phyloP scores from a whole-genome alignment of 2,888 invertebrate species.

The Nomada fucata region DNA sequence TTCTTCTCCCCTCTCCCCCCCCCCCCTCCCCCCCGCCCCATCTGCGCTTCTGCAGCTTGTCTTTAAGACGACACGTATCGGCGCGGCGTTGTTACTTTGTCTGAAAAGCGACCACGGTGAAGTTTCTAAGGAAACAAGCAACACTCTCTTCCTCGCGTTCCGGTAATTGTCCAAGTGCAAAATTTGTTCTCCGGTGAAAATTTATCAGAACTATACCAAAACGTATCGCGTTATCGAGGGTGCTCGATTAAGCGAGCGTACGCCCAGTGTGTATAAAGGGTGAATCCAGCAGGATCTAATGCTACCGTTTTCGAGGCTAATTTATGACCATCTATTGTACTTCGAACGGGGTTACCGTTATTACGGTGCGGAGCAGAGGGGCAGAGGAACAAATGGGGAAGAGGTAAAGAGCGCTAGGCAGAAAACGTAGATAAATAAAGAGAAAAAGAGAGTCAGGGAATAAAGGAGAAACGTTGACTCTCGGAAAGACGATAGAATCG shows the following conservation, averaged over 20 bases:
- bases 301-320: constrained; percentile 73
- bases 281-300: constrained; percentile 75
- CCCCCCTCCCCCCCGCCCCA: no score
- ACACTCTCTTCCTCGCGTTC: neutral
- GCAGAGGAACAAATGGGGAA: constrained; percentile 53
- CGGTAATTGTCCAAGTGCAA: constrained; percentile 35
- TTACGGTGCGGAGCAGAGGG: constrained; percentile 29
- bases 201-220: constrained; percentile 39
- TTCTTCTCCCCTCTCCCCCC: constrained; percentile 11
- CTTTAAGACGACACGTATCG: neutral
- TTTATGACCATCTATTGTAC: constrained; percentile 73
- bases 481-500: neutral
- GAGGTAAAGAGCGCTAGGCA: constrained; percentile 39
- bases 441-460: neutral
- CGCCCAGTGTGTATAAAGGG: constrained; percentile 71
- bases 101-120: neutral
- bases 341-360: constrained; percentile 63
- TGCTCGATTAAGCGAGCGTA: constrained; percentile 72
- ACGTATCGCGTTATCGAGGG: constrained; percentile 67
- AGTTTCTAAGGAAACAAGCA: neutral
- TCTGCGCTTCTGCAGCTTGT: neutral
- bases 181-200: constrained; percentile 11
- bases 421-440: neutral
- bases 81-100: neutral
- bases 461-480: neutral